Conservation (phyloP, 2,113 vertebrate genomes). For the Cavia aperea region DNA sequence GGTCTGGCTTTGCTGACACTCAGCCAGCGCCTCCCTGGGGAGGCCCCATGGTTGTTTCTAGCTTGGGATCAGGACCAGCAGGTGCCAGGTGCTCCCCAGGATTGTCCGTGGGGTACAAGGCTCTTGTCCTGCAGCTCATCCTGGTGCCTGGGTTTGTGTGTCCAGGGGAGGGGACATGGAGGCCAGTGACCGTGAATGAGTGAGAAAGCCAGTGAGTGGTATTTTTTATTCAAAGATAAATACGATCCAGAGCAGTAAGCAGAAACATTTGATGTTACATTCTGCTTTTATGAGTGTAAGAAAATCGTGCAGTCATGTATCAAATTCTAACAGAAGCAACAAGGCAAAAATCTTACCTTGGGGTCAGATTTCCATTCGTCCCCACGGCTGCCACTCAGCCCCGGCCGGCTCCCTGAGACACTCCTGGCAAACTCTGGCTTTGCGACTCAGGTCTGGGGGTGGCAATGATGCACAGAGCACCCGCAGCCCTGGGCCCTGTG, state of each 20-base stretch:
- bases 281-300: neutral
- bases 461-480: neutral
- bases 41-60: neutral
- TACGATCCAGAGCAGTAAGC: neutral
- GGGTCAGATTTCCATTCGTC: rapidly evolving
- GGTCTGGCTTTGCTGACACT: neutral
- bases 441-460: neutral
- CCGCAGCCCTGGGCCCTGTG: neutral
- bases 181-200: too few species aligned
- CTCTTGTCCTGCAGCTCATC: neutral
- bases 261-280: neutral
- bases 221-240: neutral
- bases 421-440: neutral
- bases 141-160: neutral
- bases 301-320: too few species aligned
- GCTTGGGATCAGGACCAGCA: too few species aligned
- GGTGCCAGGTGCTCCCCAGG: neutral
- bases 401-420: rapidly evolving
- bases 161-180: rapidly evolving
- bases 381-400: rapidly evolving
- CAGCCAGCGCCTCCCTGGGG: neutral
- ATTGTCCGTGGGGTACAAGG: too few species aligned
- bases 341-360: neutral
- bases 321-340: neutral
- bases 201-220: neutral